Evolutionary conservation across 2,113 vertebrate genomes (phyloP).

Genomic region (Agelaius phoeniceus): DNA sequence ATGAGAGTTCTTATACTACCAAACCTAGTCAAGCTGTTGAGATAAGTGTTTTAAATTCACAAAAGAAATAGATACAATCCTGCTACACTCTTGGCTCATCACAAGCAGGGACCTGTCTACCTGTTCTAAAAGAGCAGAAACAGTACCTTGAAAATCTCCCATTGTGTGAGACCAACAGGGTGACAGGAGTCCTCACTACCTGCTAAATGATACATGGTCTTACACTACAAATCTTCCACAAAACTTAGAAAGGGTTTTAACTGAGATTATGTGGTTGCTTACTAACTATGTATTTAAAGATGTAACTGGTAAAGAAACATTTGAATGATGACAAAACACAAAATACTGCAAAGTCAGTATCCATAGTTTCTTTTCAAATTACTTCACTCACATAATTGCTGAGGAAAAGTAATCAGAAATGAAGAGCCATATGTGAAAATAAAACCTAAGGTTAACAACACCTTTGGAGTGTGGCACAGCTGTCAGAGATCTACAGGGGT

Average conservation of each 20-base stretch:
- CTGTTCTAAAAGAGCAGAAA: not conserved
- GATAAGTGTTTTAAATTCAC: not conserved
- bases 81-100: not conserved
- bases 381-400: not conserved
- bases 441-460: not conserved
- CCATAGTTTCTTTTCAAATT: not conserved
- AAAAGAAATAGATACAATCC: not conserved
- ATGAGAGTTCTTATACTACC: not conserved
- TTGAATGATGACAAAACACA: not conserved
- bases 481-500: not conserved
- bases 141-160: not conserved
- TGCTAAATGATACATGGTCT: not conserved
- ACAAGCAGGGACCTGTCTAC: not conserved
- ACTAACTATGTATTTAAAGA: not conserved
- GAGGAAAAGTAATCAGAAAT: not conserved
- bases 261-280: not conserved
- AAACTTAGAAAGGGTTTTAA: not conserved
- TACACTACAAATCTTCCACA: not conserved
- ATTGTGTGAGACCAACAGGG: fast-evolving
- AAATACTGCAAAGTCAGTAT: not conserved
- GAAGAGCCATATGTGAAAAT: not conserved
- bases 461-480: not conserved
- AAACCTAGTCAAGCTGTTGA: not conserved
- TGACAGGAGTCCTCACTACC: not conserved
- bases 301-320: not conserved